A percentile compares a stretch with the other conserved stretches of the same genome.
Conservation (phyloP, 2,888 invertebrate species). For the Drosophila quinaria region DNA sequence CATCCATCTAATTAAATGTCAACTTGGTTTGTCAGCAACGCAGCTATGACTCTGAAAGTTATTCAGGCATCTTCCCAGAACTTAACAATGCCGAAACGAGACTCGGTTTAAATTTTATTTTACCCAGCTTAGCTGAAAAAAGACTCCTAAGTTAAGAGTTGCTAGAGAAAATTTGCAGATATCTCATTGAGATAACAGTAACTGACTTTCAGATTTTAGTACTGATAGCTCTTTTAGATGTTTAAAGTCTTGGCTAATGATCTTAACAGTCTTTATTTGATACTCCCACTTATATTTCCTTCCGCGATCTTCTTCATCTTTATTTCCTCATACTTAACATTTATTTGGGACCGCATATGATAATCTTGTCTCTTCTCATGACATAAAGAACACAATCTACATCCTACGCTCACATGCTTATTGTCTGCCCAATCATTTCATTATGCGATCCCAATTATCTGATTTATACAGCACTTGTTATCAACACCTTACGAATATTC, state of each 20-base stretch:
- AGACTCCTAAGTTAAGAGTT: neutral
- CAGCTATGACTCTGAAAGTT: neutral
- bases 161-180: neutral
- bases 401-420: conserved; percentile 11
- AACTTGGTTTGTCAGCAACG: conserved; percentile 10
- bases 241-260: neutral
- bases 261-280: neutral
- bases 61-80: conserved; percentile 1
- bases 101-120: neutral
- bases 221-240: too few relatives aligned
- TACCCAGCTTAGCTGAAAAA: neutral
- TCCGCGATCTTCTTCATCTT: neutral
- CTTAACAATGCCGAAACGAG: neutral
- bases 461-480: conserved; percentile 52
- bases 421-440: conserved; percentile 39
- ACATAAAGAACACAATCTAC: neutral
- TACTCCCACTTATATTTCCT: too few relatives aligned
- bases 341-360: neutral
- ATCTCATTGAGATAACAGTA: neutral
- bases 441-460: conserved; percentile 53
- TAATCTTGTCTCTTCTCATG: conserved; percentile 3
- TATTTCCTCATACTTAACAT: neutral
- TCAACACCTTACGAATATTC: conserved; percentile 47
- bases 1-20: conserved; percentile 55
- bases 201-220: too few relatives aligned